A percentile compares a stretch with the other conserved stretches of the same genome.
phyloP scores from a whole-genome alignment of 2,113 vertebrate species.

The Mirounga angustirostris region DNA sequence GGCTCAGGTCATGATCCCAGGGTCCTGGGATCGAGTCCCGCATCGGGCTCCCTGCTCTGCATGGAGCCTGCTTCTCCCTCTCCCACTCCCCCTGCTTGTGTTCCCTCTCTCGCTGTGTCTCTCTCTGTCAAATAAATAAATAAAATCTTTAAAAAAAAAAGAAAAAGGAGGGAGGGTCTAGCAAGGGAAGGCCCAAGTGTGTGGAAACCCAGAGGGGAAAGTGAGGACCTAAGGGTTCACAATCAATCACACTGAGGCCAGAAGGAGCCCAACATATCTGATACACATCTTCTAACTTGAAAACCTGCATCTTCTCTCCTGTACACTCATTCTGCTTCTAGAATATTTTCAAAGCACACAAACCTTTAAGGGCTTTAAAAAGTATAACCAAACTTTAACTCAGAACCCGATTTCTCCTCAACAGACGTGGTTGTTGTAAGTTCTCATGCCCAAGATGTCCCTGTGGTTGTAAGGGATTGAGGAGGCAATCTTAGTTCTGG shows the following conservation, averaged over 20 bases:
- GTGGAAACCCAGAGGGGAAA: not conserved
- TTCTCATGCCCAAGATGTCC: not conserved
- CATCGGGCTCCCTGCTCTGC: too few species aligned
- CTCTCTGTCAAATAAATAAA: too few species aligned
- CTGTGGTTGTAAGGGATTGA: not conserved
- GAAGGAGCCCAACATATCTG: not conserved
- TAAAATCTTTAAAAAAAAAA: too few species aligned
- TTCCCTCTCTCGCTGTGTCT: too few species aligned
- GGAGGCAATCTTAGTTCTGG: not conserved
- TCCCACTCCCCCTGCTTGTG: too few species aligned
- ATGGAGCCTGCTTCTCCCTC: too few species aligned
- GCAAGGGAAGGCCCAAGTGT: not conserved
- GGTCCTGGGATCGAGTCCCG: too few species aligned
- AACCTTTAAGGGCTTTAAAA: not conserved
- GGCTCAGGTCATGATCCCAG: too few species aligned
- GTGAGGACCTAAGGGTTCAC: not conserved
- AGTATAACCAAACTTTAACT: not conserved
- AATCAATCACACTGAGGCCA: not conserved
- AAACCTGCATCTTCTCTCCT: not conserved
- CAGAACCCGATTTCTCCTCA: not conserved
- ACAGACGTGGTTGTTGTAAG: not conserved
- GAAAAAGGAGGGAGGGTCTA: not conserved
- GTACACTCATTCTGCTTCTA: not conserved
- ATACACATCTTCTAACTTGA: not conserved
- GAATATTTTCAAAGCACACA: not conserved